These are phyloP conservation scores for Cryptoblepharus egeriae DNA, from an alignment of 2,797 vertebrate genomes.

Conservation along the genomic window DNA sequence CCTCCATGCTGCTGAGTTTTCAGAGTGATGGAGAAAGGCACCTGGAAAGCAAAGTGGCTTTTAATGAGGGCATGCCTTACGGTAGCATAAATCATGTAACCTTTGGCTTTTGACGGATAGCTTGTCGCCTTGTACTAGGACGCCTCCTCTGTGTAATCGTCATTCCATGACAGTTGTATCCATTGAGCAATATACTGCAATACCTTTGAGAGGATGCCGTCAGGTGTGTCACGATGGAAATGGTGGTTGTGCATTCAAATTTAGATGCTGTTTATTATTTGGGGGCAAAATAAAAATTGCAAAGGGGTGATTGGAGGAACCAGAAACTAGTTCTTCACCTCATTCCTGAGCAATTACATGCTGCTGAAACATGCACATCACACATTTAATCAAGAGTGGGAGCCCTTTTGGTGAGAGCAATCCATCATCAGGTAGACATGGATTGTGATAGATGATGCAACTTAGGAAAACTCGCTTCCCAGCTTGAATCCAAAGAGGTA, in stretches of 20 bases:
- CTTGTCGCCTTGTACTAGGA: conserved; percentile 21
- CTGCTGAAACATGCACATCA: conserved; percentile 57
- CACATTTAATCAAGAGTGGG: conserved; percentile 62
- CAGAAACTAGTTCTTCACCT: background rate
- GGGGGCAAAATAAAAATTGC: background rate
- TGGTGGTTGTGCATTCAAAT: background rate
- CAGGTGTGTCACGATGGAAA: conserved; percentile 19
- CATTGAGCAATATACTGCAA: conserved; percentile 43
- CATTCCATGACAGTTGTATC: conserved; percentile 47
- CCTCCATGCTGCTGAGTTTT: conserved; percentile 54
- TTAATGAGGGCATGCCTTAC: conserved; percentile 32
- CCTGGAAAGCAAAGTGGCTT: conserved; percentile 49
- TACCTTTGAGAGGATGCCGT: conserved; percentile 38
- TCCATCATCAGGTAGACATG: conserved; percentile 53
- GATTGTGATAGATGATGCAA: conserved; percentile 47
- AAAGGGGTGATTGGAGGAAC: background rate
- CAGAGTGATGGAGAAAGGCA: conserved; percentile 36
- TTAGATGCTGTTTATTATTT: conserved; percentile 8
- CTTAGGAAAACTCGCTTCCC: conserved; percentile 31
- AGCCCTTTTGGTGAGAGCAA: conserved; percentile 45
- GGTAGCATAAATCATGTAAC: conserved; percentile 34
- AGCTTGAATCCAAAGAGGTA: conserved; percentile 33
- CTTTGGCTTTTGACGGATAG: conserved; percentile 48
- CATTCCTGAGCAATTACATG: conserved; percentile 38
- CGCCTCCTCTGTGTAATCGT: conserved; percentile 39